These are phyloP conservation scores for Platyura marginata DNA, from an alignment of 1,140 invertebrate species.

Conservation along the genomic window DNA sequence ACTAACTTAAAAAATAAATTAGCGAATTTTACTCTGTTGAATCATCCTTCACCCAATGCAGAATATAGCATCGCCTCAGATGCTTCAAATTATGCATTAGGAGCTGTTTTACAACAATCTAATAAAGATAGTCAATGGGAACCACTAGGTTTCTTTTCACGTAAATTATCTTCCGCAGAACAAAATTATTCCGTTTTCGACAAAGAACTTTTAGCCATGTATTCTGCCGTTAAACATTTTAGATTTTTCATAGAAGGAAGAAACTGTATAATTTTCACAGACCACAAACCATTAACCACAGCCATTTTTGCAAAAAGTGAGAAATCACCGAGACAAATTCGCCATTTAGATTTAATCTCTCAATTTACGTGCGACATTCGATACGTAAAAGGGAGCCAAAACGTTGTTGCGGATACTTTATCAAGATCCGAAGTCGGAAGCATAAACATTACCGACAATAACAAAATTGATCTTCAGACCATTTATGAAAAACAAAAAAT, in stretches of 20 bases:
- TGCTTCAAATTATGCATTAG: slow-evolving; percentile 7
- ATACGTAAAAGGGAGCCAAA: slow-evolving; percentile 12
- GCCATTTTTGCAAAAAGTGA: slow-evolving; percentile 7
- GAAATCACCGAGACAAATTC: slow-evolving; percentile 9
- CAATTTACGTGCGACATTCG: slow-evolving; percentile 13
- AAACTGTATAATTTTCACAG: slow-evolving; percentile 16
- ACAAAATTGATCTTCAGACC: neutral
- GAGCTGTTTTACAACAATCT: slow-evolving; percentile 8
- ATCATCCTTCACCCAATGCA: neutral
- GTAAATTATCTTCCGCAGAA: slow-evolving; percentile 7
- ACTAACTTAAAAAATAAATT: slow-evolving; percentile 9
- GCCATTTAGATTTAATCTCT: slow-evolving; percentile 13
- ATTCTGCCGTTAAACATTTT: slow-evolving; percentile 15
- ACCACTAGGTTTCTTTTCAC: slow-evolving; percentile 12
- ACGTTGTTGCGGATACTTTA: slow-evolving; percentile 10
- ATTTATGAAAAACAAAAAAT: neutral
- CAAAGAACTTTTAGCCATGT: slow-evolving; percentile 18
- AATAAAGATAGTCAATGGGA: slow-evolving; percentile 5
- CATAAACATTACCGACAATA: neutral
- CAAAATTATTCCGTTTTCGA: slow-evolving; percentile 16
- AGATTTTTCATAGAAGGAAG: slow-evolving; percentile 14
- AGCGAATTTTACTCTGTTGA: slow-evolving; percentile 5
- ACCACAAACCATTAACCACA: slow-evolving; percentile 23
- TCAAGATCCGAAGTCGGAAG: slow-evolving; percentile 4
- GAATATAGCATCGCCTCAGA: slow-evolving; percentile 2